Conservation (phyloP, 23 tunicate species). For the Botrylloides violaceus region DNA sequence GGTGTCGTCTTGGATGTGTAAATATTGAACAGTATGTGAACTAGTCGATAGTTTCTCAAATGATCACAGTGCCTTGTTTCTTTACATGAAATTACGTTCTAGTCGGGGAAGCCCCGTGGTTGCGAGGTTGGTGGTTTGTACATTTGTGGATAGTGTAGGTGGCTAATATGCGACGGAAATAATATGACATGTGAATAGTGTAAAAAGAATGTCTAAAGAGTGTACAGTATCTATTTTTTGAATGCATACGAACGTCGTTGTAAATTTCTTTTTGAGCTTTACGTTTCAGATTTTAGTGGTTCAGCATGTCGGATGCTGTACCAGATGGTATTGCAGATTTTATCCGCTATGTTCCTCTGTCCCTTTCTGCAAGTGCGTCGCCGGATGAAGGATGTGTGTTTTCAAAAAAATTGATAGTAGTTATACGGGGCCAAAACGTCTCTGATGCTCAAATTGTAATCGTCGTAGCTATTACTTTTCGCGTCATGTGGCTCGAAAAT, state of each 20-base stretch:
- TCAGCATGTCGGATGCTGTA: background rate
- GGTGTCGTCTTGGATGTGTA: background rate
- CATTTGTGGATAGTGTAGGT: slow-evolving; percentile 22
- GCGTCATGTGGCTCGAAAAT: too few species aligned
- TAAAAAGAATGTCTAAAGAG: slow-evolving; percentile 23
- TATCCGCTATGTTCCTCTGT: background rate
- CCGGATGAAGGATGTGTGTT: too few species aligned
- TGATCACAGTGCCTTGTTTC: too few species aligned
- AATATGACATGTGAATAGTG: slow-evolving; percentile 30
- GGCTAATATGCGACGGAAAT: slow-evolving; percentile 1
- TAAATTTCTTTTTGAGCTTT: slow-evolving; percentile 8
- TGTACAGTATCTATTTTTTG: slow-evolving; percentile 30
- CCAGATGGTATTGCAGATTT: background rate
- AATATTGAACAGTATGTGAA: background rate
- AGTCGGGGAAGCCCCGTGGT: too few species aligned
- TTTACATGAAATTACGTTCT: too few species aligned
- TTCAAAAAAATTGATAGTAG: too few species aligned
- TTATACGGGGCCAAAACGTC: too few species aligned
- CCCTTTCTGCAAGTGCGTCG: too few species aligned
- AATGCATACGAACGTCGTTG: slow-evolving; percentile 29
- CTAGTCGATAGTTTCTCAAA: too few species aligned
- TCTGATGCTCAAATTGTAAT: too few species aligned
- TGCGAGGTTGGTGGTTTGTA: background rate
- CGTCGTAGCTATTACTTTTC: too few species aligned
- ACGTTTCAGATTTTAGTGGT: background rate